Percentiles rank a stretch among this genome's conserved stretches.
Evolutionary conservation across 2,113 vertebrate species (phyloP).

Genomic region (Scopus umbretta): DNA sequence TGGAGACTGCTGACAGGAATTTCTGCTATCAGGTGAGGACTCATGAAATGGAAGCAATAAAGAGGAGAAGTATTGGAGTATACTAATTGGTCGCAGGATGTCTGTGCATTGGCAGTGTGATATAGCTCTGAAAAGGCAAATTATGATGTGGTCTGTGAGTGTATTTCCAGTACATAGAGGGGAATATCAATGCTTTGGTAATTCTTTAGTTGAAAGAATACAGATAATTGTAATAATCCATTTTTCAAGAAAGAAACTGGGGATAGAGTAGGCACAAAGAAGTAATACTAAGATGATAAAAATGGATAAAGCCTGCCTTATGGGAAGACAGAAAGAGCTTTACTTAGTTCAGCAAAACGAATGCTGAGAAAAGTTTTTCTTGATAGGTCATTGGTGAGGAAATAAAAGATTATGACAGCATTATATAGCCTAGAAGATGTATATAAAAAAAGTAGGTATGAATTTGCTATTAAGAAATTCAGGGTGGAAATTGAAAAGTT

Average conservation of each 20-base stretch:
- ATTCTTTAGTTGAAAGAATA: neutral
- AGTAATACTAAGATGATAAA: neutral
- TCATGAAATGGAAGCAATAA: neutral
- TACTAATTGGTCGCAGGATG: neutral
- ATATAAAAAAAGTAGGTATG: neutral
- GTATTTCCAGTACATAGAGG: neutral
- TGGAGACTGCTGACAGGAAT: neutral
- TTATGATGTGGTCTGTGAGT: neutral
- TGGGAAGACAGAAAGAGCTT: neutral
- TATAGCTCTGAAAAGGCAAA: neutral
- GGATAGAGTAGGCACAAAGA: neutral
- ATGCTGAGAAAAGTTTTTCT: neutral
- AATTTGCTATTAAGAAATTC: neutral
- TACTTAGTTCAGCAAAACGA: neutral
- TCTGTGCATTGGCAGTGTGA: neutral
- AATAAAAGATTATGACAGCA: neutral
- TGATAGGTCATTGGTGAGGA: neutral
- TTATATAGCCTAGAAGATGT: neutral
- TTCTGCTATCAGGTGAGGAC: neutral
- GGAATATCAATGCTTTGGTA: neutral
- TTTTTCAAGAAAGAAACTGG: neutral
- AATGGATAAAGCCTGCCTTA: neutral
- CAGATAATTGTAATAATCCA: neutral
- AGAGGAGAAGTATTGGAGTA: neutral
- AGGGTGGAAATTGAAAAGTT: neutral